phyloP scores from a whole-genome alignment of 2,888 invertebrate genomes.

The Prosapia bicincta region DNA sequence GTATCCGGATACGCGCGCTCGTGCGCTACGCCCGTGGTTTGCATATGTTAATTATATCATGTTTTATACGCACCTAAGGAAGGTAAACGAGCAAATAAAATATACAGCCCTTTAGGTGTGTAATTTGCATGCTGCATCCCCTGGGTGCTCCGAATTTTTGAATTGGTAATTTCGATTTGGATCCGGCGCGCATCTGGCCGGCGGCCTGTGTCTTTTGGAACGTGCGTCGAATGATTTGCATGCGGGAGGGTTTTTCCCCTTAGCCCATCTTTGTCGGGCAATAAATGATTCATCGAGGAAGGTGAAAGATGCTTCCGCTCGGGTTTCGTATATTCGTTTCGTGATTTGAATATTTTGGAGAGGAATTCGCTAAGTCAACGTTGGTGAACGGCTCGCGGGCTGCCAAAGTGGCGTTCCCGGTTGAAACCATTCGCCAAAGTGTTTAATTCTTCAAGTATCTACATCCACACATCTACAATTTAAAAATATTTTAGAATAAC shows the following conservation, averaged over 20 bases:
- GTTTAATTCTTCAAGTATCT: no score
- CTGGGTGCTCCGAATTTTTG: slow-evolving; percentile 25
- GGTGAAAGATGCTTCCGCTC: background rate
- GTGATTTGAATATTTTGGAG: background rate
- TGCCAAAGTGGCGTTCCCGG: background rate
- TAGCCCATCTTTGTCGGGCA: background rate
- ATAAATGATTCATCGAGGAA: background rate
- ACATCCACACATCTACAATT: no score
- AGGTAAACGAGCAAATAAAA: slow-evolving; percentile 6
- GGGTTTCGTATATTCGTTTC: background rate
- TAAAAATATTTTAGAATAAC: no score
- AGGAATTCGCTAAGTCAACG: background rate
- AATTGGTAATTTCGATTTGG: slow-evolving; percentile 21
- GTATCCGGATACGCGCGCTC: background rate
- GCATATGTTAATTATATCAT: background rate
- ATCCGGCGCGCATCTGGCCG: background rate
- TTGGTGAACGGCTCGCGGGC: background rate
- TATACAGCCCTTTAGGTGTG: slow-evolving; percentile 8
- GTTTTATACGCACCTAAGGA: background rate
- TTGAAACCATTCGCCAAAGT: no score
- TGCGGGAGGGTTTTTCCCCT: background rate
- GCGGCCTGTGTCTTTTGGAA: background rate
- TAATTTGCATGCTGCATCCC: slow-evolving; percentile 18
- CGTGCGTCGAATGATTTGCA: background rate
- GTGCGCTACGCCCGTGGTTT: background rate